phyloP scores from a whole-genome alignment of 1,140 invertebrate species.

The Gryllus bimaculatus region DNA sequence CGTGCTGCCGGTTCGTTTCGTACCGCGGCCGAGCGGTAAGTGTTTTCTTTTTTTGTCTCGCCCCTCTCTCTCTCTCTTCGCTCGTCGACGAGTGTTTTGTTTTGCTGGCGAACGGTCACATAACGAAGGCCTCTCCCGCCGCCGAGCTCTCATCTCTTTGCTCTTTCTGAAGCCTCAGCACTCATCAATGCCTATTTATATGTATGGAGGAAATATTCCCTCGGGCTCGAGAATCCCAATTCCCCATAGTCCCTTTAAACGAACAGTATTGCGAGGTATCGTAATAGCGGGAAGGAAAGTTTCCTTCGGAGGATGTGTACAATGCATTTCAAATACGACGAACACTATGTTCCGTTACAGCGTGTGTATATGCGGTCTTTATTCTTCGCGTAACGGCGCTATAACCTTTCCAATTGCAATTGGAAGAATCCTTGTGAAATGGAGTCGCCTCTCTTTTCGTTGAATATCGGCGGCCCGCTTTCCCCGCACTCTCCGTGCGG shows the following conservation, averaged over 20 bases:
- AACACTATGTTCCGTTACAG: not conserved
- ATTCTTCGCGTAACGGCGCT: not conserved
- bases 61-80: not conserved
- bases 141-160: too few species aligned
- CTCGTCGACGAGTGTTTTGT: too few species aligned
- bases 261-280: not conserved
- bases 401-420: not conserved
- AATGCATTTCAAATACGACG: not conserved
- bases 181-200: constrained; percentile 1
- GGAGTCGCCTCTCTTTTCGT: not conserved
- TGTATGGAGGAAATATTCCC: not conserved
- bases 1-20: too few species aligned
- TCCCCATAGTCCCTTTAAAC: not conserved
- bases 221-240: not conserved
- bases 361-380: not conserved
- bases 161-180: not conserved
- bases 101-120: too few species aligned
- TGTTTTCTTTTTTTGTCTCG: not conserved
- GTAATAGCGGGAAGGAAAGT: not conserved
- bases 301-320: not conserved
- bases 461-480: not conserved
- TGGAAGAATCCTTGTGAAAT: not conserved
- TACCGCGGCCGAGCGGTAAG: too few species aligned
- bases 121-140: too few species aligned
- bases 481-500: not conserved